A percentile compares a stretch with the other conserved stretches of the same genome.
Conservation (phyloP, 1,140 invertebrate genomes). For the Euschistus heros region DNA sequence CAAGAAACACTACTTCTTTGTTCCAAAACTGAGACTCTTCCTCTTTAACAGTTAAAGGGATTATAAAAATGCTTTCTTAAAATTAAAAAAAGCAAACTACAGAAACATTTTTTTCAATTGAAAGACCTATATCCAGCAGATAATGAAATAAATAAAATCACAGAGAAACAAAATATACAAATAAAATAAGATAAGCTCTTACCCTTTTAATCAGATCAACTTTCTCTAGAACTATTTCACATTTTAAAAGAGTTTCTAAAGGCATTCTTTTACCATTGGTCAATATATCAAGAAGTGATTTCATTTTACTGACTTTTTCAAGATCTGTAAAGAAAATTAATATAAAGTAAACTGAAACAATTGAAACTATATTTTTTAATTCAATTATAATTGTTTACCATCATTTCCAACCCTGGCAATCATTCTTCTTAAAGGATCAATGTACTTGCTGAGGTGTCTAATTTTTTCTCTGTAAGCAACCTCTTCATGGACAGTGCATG, state of each 20-base stretch:
- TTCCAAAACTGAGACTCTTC: too few species aligned
- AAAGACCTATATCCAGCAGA: too few species aligned
- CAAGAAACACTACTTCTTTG: too few species aligned
- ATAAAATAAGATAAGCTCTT: slow-evolving; percentile 26
- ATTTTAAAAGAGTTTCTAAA: slow-evolving; percentile 79
- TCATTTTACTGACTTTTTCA: slow-evolving; percentile 83
- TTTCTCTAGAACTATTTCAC: slow-evolving; percentile 82
- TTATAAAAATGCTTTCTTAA: too few species aligned
- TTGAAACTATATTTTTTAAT: slow-evolving; percentile 15
- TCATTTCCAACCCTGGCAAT: slow-evolving; percentile 73
- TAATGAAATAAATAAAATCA: too few species aligned
- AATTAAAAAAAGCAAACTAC: too few species aligned
- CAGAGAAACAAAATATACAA: too few species aligned
- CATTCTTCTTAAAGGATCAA: slow-evolving; percentile 80
- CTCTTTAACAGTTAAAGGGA: too few species aligned
- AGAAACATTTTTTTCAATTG: too few species aligned
- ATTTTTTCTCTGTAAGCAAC: slow-evolving; percentile 86
- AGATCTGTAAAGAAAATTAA: slow-evolving; percentile 41
- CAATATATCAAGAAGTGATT: slow-evolving; percentile 79
- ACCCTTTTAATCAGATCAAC: slow-evolving; percentile 57
- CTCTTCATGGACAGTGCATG: slow-evolving; percentile 60
- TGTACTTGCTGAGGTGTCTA: slow-evolving; percentile 81
- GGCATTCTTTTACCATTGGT: slow-evolving; percentile 82
- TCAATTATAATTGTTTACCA: slow-evolving; percentile 46
- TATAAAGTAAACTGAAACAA: background rate